Base-by-base conservation (phyloP, 2,797 vertebrate species). In the Silurus aristotelis region DNA sequence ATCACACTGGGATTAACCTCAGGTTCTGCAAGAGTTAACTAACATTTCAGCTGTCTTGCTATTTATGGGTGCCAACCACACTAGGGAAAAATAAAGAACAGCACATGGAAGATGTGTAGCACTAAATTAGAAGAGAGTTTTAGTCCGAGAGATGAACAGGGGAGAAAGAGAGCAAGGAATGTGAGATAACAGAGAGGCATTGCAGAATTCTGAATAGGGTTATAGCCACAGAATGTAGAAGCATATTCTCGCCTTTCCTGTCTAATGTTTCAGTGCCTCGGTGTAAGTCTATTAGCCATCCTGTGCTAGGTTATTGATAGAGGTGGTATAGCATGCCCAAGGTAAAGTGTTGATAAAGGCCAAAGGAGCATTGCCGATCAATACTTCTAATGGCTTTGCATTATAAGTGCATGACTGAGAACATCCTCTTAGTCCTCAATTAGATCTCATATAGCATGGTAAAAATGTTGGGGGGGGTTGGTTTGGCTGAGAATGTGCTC, bases 341-440 rank as follows among this genome's bases (percentile, higher is more conserved):
- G 80, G 80, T 85, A 84, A 86, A 83, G 78, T 89, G 79, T 87
- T 85, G 55, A 87, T 90, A 80, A 82, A 89, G 84, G 84, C 82
- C 73, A 82, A 43, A 82, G 73, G 73, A 68, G 31, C 78, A 82
- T 73, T 61, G 68, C 17, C 38, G 56, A 84, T 86, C 72, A 68
- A 87, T 87, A 84, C 83, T 70, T 87, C 78, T 87, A 88, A 86
- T 89, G 78, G 73, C 56, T 87, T 82, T 82, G 81, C 55, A 78
- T 87, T 86, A 82, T 66, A 73, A 12, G 82, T 78, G 58, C 78
- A 77, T 84, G 55, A 76, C 64, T 61, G 70, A 87, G 86, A 87
- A 87, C 86, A 84, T 87, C 78, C 86, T 82, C 78, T 84, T 48
- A 84, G 78, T 87, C 71, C 71, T 87, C 86, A 82, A 84, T 87